Conservation (phyloP, 2,888 invertebrate species). For the Athetis lepigone region DNA sequence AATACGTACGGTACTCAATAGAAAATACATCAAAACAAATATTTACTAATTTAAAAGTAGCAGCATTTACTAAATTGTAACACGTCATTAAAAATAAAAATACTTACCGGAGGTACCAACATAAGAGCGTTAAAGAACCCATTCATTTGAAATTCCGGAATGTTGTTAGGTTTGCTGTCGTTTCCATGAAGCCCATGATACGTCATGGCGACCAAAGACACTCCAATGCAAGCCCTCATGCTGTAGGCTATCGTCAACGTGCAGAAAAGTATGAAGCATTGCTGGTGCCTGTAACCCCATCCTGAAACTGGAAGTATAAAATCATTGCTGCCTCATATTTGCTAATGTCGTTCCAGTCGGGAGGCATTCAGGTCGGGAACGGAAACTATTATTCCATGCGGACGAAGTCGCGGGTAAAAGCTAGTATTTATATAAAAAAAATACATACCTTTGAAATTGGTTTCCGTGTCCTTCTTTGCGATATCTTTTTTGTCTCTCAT, state of each 20-base stretch:
- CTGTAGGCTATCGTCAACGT: slow-evolving; percentile 91
- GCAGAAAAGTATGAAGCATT: slow-evolving; percentile 90
- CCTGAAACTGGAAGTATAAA: slow-evolving; percentile 64
- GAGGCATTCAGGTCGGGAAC: no score
- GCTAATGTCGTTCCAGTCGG: no score
- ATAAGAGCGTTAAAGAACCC: slow-evolving; percentile 31
- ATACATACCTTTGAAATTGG: slow-evolving; percentile 38
- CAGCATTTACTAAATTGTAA: no score
- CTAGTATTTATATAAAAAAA: background rate
- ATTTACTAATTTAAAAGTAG: no score
- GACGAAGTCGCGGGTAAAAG: no score
- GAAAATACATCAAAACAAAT: no score
- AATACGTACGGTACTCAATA: no score
- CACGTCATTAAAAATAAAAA: no score
- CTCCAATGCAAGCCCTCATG: slow-evolving; percentile 88
- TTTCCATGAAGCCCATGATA: background rate
- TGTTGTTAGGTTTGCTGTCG: slow-evolving; percentile 4
- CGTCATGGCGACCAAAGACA: slow-evolving; percentile 34
- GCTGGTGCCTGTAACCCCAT: slow-evolving; percentile 89
- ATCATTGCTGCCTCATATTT: background rate
- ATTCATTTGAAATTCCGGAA: slow-evolving; percentile 25
- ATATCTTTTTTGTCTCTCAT: slow-evolving; percentile 18
- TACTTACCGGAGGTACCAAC: slow-evolving; percentile 43
- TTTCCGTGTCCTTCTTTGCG: background rate
- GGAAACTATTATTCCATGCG: no score